A percentile compares a stretch with the other conserved stretches of the same genome.
phyloP scores from a whole-genome alignment of 2,113 vertebrate genomes.

The Oreochromis niloticus region DNA sequence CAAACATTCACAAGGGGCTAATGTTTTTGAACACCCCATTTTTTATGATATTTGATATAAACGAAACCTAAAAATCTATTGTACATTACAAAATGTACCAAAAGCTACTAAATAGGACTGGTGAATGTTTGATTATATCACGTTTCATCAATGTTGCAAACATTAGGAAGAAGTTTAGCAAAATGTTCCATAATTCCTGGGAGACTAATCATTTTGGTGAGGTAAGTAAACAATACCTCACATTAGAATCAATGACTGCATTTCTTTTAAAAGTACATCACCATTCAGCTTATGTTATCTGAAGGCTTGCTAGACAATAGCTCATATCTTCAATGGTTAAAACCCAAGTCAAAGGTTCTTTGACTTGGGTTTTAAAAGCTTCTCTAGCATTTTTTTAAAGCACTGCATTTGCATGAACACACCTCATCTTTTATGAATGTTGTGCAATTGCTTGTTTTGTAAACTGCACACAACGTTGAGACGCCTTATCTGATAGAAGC shows the following conservation, averaged over 20 bases:
- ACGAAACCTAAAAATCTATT: no score
- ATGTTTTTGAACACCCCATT: no score
- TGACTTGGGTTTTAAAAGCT: no score
- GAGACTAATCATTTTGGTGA: no score
- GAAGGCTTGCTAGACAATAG: not conserved
- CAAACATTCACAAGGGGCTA: no score
- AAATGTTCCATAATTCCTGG: no score
- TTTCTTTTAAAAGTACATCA: not conserved
- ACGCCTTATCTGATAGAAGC: not conserved
- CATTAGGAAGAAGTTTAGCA: no score
- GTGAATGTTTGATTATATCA: no score
- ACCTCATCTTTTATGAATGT: fast-evolving
- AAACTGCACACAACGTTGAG: not conserved
- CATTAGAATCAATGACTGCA: not conserved
- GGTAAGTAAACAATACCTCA: not conserved
- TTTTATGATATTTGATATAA: no score
- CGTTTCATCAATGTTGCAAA: no score
- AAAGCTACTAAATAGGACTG: no score
- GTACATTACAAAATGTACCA: no score
- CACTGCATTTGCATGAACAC: not conserved
- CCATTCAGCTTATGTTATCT: not conserved
- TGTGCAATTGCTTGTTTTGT: not conserved
- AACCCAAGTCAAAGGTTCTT: not conserved
- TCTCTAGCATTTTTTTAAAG: not conserved
- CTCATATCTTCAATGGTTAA: fast-evolving